A percentile compares a stretch with the other conserved stretches of the same genome.
Conservation (phyloP, 1,140 invertebrate genomes). For the Leptinotarsa undecemlineata region DNA sequence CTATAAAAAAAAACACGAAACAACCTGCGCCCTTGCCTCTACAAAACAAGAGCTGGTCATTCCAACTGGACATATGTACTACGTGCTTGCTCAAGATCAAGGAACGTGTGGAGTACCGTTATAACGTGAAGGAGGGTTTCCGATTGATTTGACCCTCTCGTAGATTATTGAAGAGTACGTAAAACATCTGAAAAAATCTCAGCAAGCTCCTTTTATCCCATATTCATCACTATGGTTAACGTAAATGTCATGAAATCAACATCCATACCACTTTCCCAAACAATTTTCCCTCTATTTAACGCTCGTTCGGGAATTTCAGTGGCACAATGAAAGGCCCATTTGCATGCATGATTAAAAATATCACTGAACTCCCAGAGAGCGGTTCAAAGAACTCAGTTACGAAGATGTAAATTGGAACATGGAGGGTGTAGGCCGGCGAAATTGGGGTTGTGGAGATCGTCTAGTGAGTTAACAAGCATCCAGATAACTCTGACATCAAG, state of each 20-base stretch:
- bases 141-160: no score
- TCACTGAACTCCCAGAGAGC: background rate
- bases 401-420: background rate
- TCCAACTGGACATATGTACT: no score
- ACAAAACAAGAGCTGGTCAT: no score
- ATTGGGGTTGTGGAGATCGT: background rate
- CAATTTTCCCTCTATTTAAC: background rate
- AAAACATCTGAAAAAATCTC: no score
- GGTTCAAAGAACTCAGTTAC: background rate
- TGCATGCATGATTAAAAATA: slow-evolving; percentile 6
- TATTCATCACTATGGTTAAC: no score
- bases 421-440: background rate
- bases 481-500: slow-evolving; percentile 35
- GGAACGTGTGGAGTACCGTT: no score
- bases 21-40: no score
- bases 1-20: no score
- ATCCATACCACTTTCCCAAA: background rate
- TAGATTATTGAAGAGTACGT: no score
- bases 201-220: no score
- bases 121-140: no score
- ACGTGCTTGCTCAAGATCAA: no score
- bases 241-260: background rate
- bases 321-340: background rate
- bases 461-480: slow-evolving; percentile 26
- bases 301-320: background rate